Base-by-base conservation (phyloP, 2,113 vertebrate genomes). In the Brachyhypopomus gauderio region DNA sequence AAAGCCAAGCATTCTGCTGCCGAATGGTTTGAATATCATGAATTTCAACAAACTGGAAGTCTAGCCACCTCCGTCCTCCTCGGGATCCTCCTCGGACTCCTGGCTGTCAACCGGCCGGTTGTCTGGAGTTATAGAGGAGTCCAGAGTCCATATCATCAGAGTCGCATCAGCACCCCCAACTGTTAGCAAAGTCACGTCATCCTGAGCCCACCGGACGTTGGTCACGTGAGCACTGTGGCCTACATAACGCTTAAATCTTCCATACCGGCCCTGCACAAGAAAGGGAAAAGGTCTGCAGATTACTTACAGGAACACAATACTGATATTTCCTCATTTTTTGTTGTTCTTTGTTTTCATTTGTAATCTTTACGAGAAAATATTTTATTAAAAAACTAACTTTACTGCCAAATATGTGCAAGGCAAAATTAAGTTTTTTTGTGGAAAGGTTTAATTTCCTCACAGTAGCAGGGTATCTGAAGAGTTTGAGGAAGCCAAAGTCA, bases 161-260 rank as follows among this genome's bases (percentile, higher is more conserved):
- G 97, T 96, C 0, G 96, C 95, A 88, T 99, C 97, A 0, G 95
- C 96, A 0, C 97, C 97, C 0, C 97, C 97, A 58, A 98, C 96
- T 0, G 97, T 96, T 86, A 99, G 95, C 90, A 98, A 89, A 85
- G 94, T 85, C 0, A 94, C 91, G 83, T 98, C 97, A 0, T 96
- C 97, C 70, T 96, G 95, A 78, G 97, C 92, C 97, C 97, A 99
- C 70, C 95, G 90, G 27, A 98, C 95, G 0, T 96, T 97, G 62
- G 97, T 96, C 79, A 99, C 96, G 0, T 98, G 97, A 0, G 95
- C 94, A 2, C 97, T 97, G 90, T 99, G 97, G 41, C 95, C 97
- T 86, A 97, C 94, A 0, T 99, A 99, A 85, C 95, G 96, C 90
- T 97, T 98, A 89, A 95, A 99, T 84, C 91, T 95, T n/a, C 95